These are phyloP conservation scores for Oscheius myriophilus DNA, from an alignment of 2,888 invertebrate species.

Conservation along the genomic window DNA sequence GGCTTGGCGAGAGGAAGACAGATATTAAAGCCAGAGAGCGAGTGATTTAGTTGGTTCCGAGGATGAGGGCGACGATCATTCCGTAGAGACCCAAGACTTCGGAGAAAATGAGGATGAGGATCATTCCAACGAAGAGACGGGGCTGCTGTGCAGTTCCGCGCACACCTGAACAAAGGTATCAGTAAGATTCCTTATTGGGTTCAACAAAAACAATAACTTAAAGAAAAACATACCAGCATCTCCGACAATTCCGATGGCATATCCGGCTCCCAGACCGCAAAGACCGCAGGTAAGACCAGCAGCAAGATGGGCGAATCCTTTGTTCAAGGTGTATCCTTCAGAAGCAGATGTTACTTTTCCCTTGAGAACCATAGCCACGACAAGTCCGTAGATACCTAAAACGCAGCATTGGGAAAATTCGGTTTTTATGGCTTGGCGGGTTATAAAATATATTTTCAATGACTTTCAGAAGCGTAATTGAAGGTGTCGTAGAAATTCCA, in stretches of 20 bases:
- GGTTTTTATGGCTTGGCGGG: neutral
- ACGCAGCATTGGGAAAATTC: neutral
- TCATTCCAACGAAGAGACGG: constrained; percentile 92
- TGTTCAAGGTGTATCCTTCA: constrained; percentile 52
- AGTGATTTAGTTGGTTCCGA: constrained; percentile 81
- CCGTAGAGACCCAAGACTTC: constrained; percentile 99
- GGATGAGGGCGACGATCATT: constrained; percentile 98
- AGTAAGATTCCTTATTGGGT: neutral
- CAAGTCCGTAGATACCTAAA: constrained; percentile 93
- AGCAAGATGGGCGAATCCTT: constrained; percentile 93
- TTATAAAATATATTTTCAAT: neutral
- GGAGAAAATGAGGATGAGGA: constrained; percentile 98
- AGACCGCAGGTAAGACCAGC: constrained; percentile 96
- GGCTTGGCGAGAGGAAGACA: constrained; percentile 17
- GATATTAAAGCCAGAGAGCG: neutral
- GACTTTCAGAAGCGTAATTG: too few species aligned
- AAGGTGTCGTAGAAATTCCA: too few species aligned
- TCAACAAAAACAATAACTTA: neutral
- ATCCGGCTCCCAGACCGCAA: constrained; percentile 96
- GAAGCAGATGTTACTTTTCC: constrained; percentile 61
- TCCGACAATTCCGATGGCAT: constrained; percentile 97
- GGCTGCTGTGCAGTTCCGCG: constrained; percentile 97
- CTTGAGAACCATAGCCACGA: constrained; percentile 94
- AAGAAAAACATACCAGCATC: constrained; percentile 35
- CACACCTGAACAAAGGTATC: constrained; percentile 76